Evolutionary conservation across 2,888 invertebrate species (phyloP), one percentile per base, ranked within the genome.

Genomic region (Polyommatus iphigenia): DNA sequence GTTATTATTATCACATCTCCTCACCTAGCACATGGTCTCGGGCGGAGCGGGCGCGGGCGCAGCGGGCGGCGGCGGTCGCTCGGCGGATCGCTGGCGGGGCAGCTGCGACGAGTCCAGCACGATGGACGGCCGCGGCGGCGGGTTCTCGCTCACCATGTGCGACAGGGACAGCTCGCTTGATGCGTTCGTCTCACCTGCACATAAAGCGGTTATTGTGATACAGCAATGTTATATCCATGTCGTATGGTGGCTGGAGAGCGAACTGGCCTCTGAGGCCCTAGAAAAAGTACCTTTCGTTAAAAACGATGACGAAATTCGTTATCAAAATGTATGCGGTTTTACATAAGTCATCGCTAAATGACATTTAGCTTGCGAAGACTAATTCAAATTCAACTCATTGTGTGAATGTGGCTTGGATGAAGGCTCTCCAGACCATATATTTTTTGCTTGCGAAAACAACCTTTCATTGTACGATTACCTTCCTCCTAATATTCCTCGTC

Each of bases 31-130:
- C 93, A 94, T 94, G 80, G 93, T 94, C 86, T 94, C 94, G 0
- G 94, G 94, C 0, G 90, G 80, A 0, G 89, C 85, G 8, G 0
- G 91, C 0, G 89, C 85, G 10, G 0, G 91, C n/a, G 93, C 89
- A 81, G 87, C 88, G 72, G 88, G 88, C 54, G 85, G 84, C 20
- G 82, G 84, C 71, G 90, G 88, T 80, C 83, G 89, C 67, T 94
- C 94, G 15, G 92, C 91, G 77, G 94, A 93, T 78, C 92, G 88
- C 85, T 94, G 94, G 32, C 94, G 89, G 80, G 94, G 93, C 82
- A 94, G 88, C 82, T 93, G 91, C 77, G 94, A 92, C 20, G 94
- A 93, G 88, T 94, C 94, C 85, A 94, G 88, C 85, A 94, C 92
- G 79, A 94, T 94, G 79, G 93, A 91, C 3, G 94, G 94, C 78